Conservation (phyloP, 2,888 invertebrate species). For the Drosophila seclusa region DNA sequence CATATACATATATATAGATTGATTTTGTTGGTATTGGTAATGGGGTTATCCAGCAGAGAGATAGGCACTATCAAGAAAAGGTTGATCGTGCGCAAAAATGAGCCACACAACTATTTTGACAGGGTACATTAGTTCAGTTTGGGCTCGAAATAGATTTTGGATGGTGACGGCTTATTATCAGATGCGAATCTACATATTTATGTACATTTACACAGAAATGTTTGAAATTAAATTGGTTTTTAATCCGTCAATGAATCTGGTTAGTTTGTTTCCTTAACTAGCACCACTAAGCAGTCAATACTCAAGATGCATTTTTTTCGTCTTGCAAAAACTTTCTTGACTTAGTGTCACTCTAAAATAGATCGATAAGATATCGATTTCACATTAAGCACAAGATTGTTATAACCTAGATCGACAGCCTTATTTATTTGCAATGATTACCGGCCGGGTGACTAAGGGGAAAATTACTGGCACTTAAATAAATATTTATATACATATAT, state of each 20-base stretch:
- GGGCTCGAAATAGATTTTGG: not conserved
- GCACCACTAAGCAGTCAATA: not conserved
- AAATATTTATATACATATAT: not conserved
- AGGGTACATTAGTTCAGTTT: constrained; percentile 1
- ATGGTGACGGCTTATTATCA: not conserved
- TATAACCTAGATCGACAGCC: not conserved
- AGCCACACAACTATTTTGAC: not conserved
- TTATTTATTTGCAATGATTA: constrained; percentile 38
- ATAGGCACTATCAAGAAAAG: not conserved
- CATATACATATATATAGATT: not conserved
- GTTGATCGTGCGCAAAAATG: constrained; percentile 32
- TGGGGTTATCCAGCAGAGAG: constrained; percentile 25
- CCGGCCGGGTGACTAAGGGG: constrained; percentile 1
- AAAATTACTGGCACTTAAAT: constrained; percentile 31
- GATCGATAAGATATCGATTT: constrained; percentile 6
- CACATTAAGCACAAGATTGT: not conserved
- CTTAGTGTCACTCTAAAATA: not conserved
- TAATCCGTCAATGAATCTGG: not conserved
- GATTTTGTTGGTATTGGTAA: not conserved
- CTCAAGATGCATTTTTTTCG: not conserved
- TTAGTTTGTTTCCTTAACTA: not conserved
- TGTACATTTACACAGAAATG: not conserved
- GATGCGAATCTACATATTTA: not conserved
- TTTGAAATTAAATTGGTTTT: no score
- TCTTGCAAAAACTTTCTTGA: not conserved